phyloP scores from a whole-genome alignment of 2,797 vertebrate genomes.

The Hylomyscus alleni region DNA sequence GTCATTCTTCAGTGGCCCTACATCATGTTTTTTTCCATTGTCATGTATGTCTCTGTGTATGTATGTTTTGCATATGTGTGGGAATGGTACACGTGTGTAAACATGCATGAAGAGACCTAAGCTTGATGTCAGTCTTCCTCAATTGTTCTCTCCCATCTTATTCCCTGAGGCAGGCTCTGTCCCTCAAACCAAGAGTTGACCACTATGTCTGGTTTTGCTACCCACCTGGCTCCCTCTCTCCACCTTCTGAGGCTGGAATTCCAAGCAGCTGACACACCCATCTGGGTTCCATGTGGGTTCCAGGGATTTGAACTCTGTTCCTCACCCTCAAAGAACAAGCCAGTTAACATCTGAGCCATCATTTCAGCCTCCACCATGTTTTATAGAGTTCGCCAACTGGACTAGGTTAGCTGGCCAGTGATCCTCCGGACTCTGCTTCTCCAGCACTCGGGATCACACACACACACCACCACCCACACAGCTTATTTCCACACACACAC shows the following conservation, averaged over 20 bases:
- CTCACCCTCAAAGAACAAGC: background rate
- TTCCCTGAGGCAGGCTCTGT: background rate
- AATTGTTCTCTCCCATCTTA: background rate
- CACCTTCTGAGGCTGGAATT: background rate
- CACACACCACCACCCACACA: background rate
- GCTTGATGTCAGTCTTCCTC: background rate
- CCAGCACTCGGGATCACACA: background rate
- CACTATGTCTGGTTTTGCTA: background rate
- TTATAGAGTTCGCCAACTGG: background rate
- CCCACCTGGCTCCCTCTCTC: background rate
- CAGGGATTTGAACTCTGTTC: background rate
- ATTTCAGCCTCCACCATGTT: too few relatives aligned
- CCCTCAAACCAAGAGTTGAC: background rate
- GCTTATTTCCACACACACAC: background rate
- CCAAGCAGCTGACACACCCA: background rate
- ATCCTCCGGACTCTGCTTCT: background rate
- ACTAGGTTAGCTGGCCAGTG: background rate
- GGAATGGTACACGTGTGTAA: too few relatives aligned
- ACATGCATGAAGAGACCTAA: background rate
- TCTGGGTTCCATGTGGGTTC: background rate
- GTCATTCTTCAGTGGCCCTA: background rate
- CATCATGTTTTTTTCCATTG: background rate
- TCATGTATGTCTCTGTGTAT: background rate
- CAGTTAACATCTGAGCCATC: background rate
- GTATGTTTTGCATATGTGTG: background rate